These are phyloP conservation scores for Magallana gigas DNA, from an alignment of 1,140 invertebrate species.

Conservation along the genomic window DNA sequence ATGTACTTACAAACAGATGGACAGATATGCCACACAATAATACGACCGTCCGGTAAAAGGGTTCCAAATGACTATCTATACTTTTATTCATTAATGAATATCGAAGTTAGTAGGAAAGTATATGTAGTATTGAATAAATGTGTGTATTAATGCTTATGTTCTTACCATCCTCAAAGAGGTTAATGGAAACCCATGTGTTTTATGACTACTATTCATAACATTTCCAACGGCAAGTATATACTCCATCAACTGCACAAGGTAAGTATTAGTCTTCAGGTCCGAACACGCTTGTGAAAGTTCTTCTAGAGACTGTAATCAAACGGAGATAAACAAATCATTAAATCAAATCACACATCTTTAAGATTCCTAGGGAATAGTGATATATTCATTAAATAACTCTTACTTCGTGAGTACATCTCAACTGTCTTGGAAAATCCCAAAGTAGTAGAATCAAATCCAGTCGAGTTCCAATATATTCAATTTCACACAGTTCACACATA, in stretches of 20 bases:
- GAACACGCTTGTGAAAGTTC: slow-evolving; percentile 55
- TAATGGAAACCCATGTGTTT: slow-evolving; percentile 58
- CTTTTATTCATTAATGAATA: too few relatives aligned
- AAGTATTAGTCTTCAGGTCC: slow-evolving; percentile 46
- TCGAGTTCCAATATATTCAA: slow-evolving; percentile 57
- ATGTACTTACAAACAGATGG: too few relatives aligned
- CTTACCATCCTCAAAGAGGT: slow-evolving; percentile 62
- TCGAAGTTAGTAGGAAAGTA: not conserved
- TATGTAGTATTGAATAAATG: too few relatives aligned
- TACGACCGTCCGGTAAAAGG: too few relatives aligned
- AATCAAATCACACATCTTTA: too few relatives aligned
- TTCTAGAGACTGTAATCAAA: slow-evolving; percentile 56
- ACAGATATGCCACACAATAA: too few relatives aligned
- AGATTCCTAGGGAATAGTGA: not conserved
- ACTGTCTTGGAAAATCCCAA: slow-evolving; percentile 62
- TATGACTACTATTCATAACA: slow-evolving; percentile 58
- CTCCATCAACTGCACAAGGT: slow-evolving; percentile 53
- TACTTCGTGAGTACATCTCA: slow-evolving; percentile 55
- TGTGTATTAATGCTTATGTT: not conserved
- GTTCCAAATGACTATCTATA: not conserved
- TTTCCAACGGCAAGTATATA: slow-evolving; percentile 64
- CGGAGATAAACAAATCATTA: not conserved
- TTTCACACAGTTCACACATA: slow-evolving; percentile 65
- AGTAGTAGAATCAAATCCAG: slow-evolving; percentile 61
- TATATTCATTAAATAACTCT: not conserved